Conservation (phyloP, 2,797 vertebrate species). For the Chiloscyllium punctatum region DNA sequence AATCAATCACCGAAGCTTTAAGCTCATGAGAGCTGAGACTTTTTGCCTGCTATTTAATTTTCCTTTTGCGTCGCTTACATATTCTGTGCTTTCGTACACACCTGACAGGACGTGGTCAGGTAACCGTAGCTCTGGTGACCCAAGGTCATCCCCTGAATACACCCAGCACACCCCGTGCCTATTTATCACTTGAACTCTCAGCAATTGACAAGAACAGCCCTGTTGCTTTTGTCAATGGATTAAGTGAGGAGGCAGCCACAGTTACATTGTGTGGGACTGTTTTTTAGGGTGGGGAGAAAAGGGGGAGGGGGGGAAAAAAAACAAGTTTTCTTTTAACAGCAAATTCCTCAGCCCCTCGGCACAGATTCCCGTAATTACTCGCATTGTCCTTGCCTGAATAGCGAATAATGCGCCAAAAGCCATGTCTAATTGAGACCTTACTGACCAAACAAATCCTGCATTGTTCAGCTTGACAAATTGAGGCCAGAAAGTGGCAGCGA, state of each 20-base stretch:
- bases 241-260: conserved; percentile 26
- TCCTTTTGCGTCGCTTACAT: neutral
- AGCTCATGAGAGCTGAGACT: neutral
- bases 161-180: neutral
- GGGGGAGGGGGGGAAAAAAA: conserved; percentile 46
- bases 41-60: neutral
- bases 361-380: conserved; percentile 76
- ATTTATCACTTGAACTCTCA: conserved; percentile 1
- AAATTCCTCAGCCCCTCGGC: conserved; percentile 75
- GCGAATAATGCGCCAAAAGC: conserved; percentile 69
- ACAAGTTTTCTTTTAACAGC: conserved; percentile 53
- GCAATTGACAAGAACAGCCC: conserved; percentile 21
- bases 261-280: conserved; percentile 26
- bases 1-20: neutral
- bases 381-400: conserved; percentile 68
- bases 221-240: conserved; percentile 21
- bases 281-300: neutral
- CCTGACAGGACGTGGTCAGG: conserved; percentile 7
- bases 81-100: conserved; percentile 3
- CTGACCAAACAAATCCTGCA: conserved; percentile 75
- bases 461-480: conserved; percentile 79
- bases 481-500: conserved; percentile 75
- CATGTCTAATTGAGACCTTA: conserved; percentile 75
- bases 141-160: neutral
- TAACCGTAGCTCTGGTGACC: neutral